A percentile compares a stretch with the other conserved stretches of the same genome.
These are phyloP conservation scores for Callipepla squamata DNA, from an alignment of 2,113 vertebrate genomes.

Conservation along the genomic window DNA sequence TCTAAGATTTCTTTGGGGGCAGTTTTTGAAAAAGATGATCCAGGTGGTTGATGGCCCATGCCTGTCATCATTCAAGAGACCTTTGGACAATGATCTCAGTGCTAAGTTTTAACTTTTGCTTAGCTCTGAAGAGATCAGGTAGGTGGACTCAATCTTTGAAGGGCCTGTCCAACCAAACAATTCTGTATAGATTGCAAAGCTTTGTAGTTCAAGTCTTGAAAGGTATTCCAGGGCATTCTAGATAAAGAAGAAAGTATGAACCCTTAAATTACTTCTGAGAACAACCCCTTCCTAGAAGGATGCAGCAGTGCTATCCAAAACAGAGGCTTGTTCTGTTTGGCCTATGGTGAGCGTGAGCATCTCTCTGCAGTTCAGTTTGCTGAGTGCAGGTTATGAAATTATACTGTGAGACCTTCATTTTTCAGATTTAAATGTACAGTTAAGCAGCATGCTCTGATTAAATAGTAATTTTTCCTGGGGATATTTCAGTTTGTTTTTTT, in stretches of 20 bases:
- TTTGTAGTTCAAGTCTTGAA: not conserved
- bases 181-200: not conserved
- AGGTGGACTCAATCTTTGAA: not conserved
- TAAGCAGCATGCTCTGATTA: conserved; percentile 1
- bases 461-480: conserved; percentile 35
- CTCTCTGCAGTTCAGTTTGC: not conserved
- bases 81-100: not conserved
- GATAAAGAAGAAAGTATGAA: conserved; percentile 26
- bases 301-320: not conserved
- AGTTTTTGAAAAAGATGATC: not conserved
- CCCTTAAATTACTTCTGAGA: not conserved
- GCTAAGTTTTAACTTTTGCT: not conserved
- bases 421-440: not conserved
- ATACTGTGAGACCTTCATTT: not conserved
- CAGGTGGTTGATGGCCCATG: not conserved
- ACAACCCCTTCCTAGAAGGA: not conserved
- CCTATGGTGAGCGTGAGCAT: not conserved
- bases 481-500: conserved; percentile 24
- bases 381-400: not conserved
- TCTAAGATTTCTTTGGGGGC: not conserved
- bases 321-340: not conserved
- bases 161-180: not conserved
- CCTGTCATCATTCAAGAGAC: not conserved
- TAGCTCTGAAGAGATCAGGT: not conserved
- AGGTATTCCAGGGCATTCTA: not conserved